Evolutionary conservation across 1,140 invertebrate genomes (phyloP).

Genomic region (Phortica variegata): DNA sequence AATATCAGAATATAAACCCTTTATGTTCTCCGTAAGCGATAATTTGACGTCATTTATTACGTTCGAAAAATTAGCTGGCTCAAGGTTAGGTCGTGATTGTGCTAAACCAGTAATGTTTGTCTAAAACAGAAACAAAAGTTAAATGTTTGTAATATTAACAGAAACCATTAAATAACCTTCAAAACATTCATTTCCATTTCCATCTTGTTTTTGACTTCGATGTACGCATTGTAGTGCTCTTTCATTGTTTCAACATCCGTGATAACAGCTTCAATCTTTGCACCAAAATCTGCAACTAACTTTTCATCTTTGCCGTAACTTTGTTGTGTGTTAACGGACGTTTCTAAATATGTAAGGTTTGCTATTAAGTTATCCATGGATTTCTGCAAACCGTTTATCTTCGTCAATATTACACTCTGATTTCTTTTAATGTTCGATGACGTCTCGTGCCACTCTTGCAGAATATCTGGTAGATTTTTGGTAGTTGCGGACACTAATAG

Average conservation of each 20-base stretch:
- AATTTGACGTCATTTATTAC: slow-evolving; percentile 26
- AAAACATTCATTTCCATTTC: slow-evolving; percentile 31
- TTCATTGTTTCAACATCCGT: slow-evolving; percentile 48
- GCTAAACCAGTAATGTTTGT: too few species aligned
- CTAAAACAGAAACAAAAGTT: too few species aligned
- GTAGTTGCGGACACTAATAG: slow-evolving; percentile 62
- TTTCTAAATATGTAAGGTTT: slow-evolving; percentile 36
- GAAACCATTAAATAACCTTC: slow-evolving; percentile 17
- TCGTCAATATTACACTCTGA: slow-evolving; percentile 56
- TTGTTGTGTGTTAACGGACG: slow-evolving; percentile 27
- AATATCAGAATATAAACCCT: slow-evolving; percentile 26
- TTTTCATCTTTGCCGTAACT: slow-evolving; percentile 49
- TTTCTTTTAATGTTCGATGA: slow-evolving; percentile 63
- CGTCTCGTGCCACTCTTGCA: slow-evolving; percentile 66
- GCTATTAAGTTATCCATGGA: slow-evolving; percentile 28
- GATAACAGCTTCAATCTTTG: slow-evolving; percentile 45
- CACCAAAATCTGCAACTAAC: slow-evolving; percentile 48
- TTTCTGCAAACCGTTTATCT: slow-evolving; percentile 37
- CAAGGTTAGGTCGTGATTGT: slow-evolving; percentile 14
- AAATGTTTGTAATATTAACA: too few species aligned
- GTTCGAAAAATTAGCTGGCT: slow-evolving; percentile 31
- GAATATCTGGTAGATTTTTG: slow-evolving; percentile 63
- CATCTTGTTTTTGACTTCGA: slow-evolving; percentile 35
- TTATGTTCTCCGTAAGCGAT: slow-evolving; percentile 24
- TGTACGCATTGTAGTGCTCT: slow-evolving; percentile 39